Percentiles rank a stretch among this genome's conserved stretches.
These are phyloP conservation scores for Drosophila melanocephala DNA, from an alignment of 2,888 invertebrate genomes.

Conservation along the genomic window DNA sequence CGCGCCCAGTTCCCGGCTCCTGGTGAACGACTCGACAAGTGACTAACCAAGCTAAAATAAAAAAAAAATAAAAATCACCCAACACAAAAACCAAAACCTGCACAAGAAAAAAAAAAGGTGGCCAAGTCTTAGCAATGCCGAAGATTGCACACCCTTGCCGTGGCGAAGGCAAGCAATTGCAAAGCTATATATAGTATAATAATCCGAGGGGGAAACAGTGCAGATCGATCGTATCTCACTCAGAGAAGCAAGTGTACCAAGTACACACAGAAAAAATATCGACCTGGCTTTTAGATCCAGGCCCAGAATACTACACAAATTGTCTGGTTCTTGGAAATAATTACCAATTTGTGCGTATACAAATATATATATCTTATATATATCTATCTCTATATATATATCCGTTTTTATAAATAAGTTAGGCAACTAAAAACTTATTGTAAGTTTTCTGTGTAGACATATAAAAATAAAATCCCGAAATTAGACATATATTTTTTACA, in stretches of 20 bases:
- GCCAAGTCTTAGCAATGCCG: background rate
- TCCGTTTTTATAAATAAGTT: background rate
- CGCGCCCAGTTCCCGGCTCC: slow-evolving; percentile 55
- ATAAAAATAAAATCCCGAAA: background rate
- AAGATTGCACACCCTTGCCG: background rate
- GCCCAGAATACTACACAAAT: no score
- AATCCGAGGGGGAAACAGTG: background rate
- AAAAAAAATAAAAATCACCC: slow-evolving; percentile 12
- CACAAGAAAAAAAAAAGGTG: slow-evolving; percentile 1
- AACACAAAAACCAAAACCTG: slow-evolving; percentile 6
- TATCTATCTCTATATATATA: no score
- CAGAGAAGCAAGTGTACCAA: no score
- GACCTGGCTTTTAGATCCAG: no score
- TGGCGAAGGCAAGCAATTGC: background rate
- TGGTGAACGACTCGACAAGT: slow-evolving; percentile 79
- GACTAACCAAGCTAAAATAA: slow-evolving; percentile 33
- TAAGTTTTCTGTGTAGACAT: background rate
- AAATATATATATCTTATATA: no score
- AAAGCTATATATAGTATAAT: background rate
- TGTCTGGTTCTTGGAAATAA: no score
- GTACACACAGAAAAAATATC: no score
- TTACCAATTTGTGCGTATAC: no score
- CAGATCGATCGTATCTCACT: no score
- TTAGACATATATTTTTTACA: background rate
- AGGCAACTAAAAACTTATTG: background rate